Conservation (phyloP, 2,113 vertebrate genomes). For the Oryzias melastigma region DNA sequence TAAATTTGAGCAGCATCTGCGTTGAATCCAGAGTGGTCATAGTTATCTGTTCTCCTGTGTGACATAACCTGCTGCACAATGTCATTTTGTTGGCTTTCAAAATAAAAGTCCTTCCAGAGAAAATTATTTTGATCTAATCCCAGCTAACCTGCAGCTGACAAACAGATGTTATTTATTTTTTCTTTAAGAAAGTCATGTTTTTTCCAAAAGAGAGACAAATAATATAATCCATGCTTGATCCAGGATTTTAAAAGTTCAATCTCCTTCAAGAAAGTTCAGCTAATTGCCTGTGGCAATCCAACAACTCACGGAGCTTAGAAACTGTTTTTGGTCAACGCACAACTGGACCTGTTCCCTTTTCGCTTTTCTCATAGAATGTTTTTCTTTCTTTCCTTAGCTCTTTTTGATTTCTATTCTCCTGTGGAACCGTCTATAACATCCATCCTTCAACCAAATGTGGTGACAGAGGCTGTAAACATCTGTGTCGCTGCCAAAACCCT, state of each 20-base stretch:
- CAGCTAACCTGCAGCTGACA: slow-evolving; percentile 9
- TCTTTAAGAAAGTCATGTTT: slow-evolving; percentile 4
- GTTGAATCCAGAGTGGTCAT: slow-evolving; percentile 17
- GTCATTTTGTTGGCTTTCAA: slow-evolving; percentile 3
- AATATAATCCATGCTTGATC: slow-evolving; percentile 2
- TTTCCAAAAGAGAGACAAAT: slow-evolving; percentile 4
- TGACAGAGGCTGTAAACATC: not conserved
- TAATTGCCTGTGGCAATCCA: slow-evolving; percentile 12
- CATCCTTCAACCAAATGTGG: not conserved
- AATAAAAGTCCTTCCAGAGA: not conserved
- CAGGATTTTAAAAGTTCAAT: slow-evolving; percentile 24
- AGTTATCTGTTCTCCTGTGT: slow-evolving; percentile 19
- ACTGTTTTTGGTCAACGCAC: slow-evolving; percentile 19
- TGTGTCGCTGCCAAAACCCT: not conserved
- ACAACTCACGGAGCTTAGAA: slow-evolving; percentile 13
- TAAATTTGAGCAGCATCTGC: slow-evolving; percentile 32
- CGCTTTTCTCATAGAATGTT: slow-evolving; percentile 19
- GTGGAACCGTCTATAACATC: not conserved
- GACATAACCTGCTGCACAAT: slow-evolving; percentile 4
- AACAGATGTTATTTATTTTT: not conserved
- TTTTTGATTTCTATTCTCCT: slow-evolving; percentile 14
- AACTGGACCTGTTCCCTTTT: slow-evolving; percentile 21
- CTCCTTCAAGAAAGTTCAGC: slow-evolving; percentile 19
- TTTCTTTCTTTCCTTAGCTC: slow-evolving; percentile 4
- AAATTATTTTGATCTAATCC: not conserved